Base-by-base conservation (phyloP, 2,888 invertebrate genomes). In the Lutraria lutraria region DNA sequence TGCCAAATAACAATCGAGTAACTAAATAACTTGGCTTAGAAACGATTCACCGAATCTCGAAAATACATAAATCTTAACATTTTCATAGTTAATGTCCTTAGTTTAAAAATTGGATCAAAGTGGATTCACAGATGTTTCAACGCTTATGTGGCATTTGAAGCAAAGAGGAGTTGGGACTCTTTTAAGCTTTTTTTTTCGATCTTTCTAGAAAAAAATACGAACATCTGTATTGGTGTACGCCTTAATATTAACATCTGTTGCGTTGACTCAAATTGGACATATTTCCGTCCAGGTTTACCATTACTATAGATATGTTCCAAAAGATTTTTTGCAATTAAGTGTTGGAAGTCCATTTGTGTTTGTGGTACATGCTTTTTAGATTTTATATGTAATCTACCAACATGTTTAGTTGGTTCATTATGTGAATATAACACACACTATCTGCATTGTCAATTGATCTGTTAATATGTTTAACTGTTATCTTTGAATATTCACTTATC, bases 51-150 rank as follows among this genome's bases (percentile, higher is more conserved):
- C 25, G 25, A n/a, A n/a, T 68, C 63, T 68, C 25, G 25, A 68
- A 68, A 68, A 68, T 68, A 68, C 63, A 68, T 68, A 68, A 68
- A 68, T 68, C 63, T n/a, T 68, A 25, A n/a, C n/a, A 25, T 68
- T 68, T 72, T 76, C 16, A 76, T 76, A 76, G 34, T 76, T 76
- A 34, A 76, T 76, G 34, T 76, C 76, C 76, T 34, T 76, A 76
- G 34, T 19, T 76, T 76, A 31, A 76, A 76, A 34, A 34, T 31
- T 76, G 29, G 25, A 34, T 76, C 34, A 76, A 76, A 76, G 76
- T 76, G 19, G 31, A 1, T 76, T 76, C 34, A 34, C 76, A 76
- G 34, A 76, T 76, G 76, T 76, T 76, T 34, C 31, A 31, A 19
- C 34, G 76, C 76, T 76, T 31, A 76, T 31, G 76, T 76, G 29